Percentiles rank a stretch among this genome's conserved stretches.
These are phyloP conservation scores for Falco cherrug DNA, from an alignment of 2,797 vertebrate species.

Conservation along the genomic window DNA sequence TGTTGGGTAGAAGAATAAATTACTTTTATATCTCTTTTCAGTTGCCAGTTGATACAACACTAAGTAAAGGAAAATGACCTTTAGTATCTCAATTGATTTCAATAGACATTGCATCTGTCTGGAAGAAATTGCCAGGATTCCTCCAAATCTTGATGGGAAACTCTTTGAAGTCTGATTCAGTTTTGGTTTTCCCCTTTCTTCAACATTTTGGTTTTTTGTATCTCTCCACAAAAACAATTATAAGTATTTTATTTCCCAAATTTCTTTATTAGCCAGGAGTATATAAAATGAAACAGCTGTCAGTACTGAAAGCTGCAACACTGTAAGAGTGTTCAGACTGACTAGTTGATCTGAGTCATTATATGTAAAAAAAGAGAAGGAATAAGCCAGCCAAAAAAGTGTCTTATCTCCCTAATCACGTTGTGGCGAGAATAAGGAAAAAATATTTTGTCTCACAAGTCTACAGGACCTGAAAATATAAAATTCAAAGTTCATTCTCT, in stretches of 20 bases:
- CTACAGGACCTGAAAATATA: neutral
- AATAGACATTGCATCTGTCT: neutral
- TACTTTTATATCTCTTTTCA: neutral
- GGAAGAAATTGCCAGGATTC: neutral
- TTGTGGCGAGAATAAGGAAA: neutral
- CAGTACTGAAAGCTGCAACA: neutral
- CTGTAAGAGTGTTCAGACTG: neutral
- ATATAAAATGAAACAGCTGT: neutral
- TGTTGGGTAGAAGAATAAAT: neutral
- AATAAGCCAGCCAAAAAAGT: neutral
- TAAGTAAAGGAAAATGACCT: neutral
- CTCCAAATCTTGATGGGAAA: neutral
- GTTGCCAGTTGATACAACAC: neutral
- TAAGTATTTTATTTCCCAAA: neutral
- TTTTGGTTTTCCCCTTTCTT: neutral
- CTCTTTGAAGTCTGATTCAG: neutral
- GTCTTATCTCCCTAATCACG: fast-evolving
- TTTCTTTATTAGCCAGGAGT: neutral
- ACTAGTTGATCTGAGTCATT: neutral
- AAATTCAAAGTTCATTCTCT: conserved; percentile 23
- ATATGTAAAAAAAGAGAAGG: neutral
- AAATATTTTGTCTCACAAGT: neutral
- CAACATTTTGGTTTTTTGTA: neutral
- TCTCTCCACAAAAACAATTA: neutral
- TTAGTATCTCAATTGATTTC: neutral